phyloP scores from a whole-genome alignment of 2,797 vertebrate species.

The Brotula barbata region DNA sequence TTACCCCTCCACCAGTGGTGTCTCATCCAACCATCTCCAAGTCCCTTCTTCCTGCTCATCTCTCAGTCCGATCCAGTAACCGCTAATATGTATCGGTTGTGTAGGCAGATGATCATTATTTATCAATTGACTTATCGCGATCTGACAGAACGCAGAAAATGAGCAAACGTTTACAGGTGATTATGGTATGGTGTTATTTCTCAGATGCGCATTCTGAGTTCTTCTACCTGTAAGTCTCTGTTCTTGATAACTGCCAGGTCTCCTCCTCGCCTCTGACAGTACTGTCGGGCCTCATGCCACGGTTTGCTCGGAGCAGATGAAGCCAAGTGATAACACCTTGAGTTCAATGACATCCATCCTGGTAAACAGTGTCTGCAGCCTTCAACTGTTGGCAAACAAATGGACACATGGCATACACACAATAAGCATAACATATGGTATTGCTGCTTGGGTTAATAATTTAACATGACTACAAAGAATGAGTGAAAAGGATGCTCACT shows the following conservation, averaged over 20 bases:
- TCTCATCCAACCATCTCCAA: constrained; percentile 76
- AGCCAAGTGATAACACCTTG: constrained; percentile 64
- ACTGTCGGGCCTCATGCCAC: constrained; percentile 59
- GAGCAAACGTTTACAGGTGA: too few species aligned
- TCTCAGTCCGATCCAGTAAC: constrained; percentile 72
- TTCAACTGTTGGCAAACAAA: constrained; percentile 51
- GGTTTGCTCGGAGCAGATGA: constrained; percentile 21
- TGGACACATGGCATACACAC: neutral
- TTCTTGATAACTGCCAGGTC: constrained; percentile 66
- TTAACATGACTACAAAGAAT: too few species aligned
- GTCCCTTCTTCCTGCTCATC: constrained; percentile 65
- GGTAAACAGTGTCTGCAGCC: constrained; percentile 71
- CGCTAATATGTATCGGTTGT: rapidly evolving
- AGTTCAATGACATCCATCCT: constrained; percentile 64
- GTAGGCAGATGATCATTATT: constrained; percentile 3
- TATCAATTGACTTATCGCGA: constrained; percentile 44
- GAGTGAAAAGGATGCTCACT: too few species aligned
- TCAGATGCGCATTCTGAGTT: neutral
- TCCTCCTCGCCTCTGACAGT: constrained; percentile 52
- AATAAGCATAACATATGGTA: too few species aligned
- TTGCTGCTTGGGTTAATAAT: too few species aligned
- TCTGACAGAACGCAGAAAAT: constrained; percentile 42
- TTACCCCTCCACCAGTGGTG: constrained; percentile 63
- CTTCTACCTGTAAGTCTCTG: constrained; percentile 63
- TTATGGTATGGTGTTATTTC: neutral